Percentiles rank a stretch among this genome's conserved stretches.
phyloP scores from a whole-genome alignment of 1,140 invertebrate genomes.

The Ostrea edulis region DNA sequence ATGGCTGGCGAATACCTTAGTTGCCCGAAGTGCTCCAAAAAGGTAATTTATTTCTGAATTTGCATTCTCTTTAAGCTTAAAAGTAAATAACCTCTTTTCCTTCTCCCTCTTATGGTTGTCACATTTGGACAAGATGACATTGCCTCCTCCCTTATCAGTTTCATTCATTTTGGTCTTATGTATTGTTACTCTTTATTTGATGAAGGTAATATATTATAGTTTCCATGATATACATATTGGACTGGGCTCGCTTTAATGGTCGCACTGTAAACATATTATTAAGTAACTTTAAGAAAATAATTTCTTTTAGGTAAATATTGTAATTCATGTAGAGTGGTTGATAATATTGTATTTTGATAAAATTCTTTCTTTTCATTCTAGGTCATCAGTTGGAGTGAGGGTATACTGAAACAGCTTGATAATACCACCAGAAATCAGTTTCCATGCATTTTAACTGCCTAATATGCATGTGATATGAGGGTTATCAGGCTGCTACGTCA shows the following conservation, averaged over 20 bases:
- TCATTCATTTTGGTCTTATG: too few relatives aligned
- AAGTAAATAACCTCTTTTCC: not conserved
- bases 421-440: not conserved
- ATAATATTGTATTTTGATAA: not conserved
- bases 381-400: conserved; percentile 41
- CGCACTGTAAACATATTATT: too few relatives aligned
- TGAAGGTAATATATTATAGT: too few relatives aligned
- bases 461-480: conserved; percentile 39
- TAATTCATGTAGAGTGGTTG: not conserved
- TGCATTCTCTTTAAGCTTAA: too few relatives aligned
- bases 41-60: not conserved
- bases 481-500: conserved; percentile 55
- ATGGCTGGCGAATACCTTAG: conserved; percentile 45
- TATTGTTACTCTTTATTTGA: too few relatives aligned
- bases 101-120: not conserved
- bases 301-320: not conserved
- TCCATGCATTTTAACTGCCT: conserved; percentile 29
- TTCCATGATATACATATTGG: too few relatives aligned
- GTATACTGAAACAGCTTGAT: conserved; percentile 39
- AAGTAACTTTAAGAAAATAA: too few relatives aligned
- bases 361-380: not conserved
- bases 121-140: too few relatives aligned
- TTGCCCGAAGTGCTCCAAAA: conserved; percentile 13
- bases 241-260: too few relatives aligned
- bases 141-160: too few relatives aligned